Percentiles rank a stretch among this genome's conserved stretches.
phyloP scores from a whole-genome alignment of 2,797 vertebrate genomes.

The Tadarida brasiliensis region DNA sequence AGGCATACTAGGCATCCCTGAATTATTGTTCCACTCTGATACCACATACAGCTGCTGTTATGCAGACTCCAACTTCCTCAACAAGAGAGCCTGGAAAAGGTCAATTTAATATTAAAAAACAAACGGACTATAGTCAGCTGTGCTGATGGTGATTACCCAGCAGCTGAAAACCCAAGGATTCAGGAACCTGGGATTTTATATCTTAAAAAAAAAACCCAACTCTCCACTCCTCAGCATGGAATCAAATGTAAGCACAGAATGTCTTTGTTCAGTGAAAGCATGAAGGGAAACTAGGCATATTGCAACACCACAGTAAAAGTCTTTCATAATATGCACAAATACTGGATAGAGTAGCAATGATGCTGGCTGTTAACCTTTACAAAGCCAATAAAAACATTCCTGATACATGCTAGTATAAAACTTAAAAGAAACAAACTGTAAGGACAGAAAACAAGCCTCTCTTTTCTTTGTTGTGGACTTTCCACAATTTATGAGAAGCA shows the following conservation, averaged over 20 bases:
- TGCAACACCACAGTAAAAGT: neutral
- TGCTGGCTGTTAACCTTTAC: neutral
- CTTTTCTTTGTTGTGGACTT: no score
- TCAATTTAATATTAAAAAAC: slow-evolving; percentile 61
- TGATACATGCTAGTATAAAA: neutral
- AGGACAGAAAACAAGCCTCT: no score
- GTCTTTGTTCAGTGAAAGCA: neutral
- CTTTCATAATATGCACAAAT: neutral
- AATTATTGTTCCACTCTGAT: slow-evolving; percentile 66
- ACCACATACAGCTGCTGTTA: slow-evolving; percentile 73
- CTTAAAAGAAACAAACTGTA: neutral
- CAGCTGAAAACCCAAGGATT: slow-evolving; percentile 27
- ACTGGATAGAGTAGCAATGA: neutral
- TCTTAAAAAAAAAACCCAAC: neutral
- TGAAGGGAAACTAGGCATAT: neutral
- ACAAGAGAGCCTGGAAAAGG: slow-evolving; percentile 50
- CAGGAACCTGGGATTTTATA: neutral
- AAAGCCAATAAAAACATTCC: neutral
- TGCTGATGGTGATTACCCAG: neutral
- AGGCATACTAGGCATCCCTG: slow-evolving; percentile 49
- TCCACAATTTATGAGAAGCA: no score
- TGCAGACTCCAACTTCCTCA: slow-evolving; percentile 72
- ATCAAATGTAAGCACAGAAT: neutral
- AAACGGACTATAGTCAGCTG: slow-evolving; percentile 56
- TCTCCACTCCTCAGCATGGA: neutral